phyloP scores from a whole-genome alignment of 2,113 vertebrate genomes.

The Varanus komodoensis region DNA sequence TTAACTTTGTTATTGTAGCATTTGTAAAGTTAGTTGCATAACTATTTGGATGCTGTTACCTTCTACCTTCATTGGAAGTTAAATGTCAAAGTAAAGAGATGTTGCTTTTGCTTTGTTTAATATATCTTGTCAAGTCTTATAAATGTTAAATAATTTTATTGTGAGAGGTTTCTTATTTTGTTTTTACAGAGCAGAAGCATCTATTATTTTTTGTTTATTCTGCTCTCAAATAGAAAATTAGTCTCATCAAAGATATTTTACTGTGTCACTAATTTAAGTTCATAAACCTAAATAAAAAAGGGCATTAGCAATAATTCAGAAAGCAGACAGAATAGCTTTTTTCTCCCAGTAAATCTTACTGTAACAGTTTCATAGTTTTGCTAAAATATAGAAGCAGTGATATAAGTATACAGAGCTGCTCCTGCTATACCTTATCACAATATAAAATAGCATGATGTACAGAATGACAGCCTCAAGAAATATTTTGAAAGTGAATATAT shows the following conservation, averaged over 20 bases:
- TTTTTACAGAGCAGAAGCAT: conserved; percentile 15
- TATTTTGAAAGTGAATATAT: conserved; percentile 57
- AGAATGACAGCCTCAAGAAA: conserved; percentile 62
- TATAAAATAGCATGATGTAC: conserved; percentile 45
- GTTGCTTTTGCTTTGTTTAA: conserved; percentile 16
- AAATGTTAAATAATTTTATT: conserved; percentile 47
- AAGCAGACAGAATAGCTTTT: conserved; percentile 37
- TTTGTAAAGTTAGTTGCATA: conserved; percentile 57
- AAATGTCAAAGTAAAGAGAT: conserved; percentile 38
- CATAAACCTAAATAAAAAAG: conserved; percentile 20
- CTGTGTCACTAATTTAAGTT: background rate
- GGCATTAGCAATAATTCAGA: conserved; percentile 20
- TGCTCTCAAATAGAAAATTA: conserved; percentile 17
- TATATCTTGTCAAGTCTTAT: conserved; percentile 27
- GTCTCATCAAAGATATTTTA: background rate
- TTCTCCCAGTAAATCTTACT: conserved; percentile 25
- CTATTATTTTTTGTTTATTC: conserved; percentile 7
- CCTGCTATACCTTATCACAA: conserved; percentile 62
- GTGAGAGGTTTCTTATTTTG: conserved; percentile 7
- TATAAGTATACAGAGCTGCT: conserved; percentile 45
- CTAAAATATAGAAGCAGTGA: conserved; percentile 54
- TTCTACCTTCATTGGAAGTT: conserved; percentile 43
- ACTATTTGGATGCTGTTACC: conserved; percentile 20
- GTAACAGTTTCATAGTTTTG: conserved; percentile 44
- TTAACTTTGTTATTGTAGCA: conserved; percentile 68